A percentile compares a stretch with the other conserved stretches of the same genome.
Conservation (phyloP, 1,140 invertebrate genomes). For the Nasonia longicornis region DNA sequence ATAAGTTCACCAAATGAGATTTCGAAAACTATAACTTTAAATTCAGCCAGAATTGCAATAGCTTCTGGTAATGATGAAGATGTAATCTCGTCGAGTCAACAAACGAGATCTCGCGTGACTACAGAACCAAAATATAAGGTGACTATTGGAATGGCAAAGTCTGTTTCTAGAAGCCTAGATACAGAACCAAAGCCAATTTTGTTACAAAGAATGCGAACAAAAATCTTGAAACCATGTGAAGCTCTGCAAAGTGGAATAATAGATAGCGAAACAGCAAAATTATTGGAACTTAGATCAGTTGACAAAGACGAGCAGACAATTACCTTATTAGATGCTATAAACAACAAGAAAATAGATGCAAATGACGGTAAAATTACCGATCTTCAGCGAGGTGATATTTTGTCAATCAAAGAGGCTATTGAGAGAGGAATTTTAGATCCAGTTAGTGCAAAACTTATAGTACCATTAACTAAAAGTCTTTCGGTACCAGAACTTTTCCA, state of each 20-base stretch:
- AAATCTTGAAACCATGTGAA: constrained; percentile 78
- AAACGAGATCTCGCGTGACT: constrained; percentile 72
- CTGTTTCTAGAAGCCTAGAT: constrained; percentile 68
- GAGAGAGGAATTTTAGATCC: constrained; percentile 86
- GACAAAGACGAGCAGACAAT: not conserved
- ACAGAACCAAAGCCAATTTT: constrained; percentile 77
- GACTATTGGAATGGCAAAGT: constrained; percentile 72
- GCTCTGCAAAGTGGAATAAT: constrained; percentile 81
- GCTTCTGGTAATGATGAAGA: constrained; percentile 45
- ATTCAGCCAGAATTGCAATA: too few species aligned
- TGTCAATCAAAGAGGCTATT: constrained; percentile 88
- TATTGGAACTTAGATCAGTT: constrained; percentile 73
- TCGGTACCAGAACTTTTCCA: constrained; percentile 84
- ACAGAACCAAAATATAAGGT: constrained; percentile 79
- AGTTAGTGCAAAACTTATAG: constrained; percentile 80
- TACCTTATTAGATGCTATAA: constrained; percentile 81
- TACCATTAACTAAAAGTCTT: constrained; percentile 85
- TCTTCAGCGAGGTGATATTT: constrained; percentile 80
- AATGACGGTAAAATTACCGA: constrained; percentile 84
- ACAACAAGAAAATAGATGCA: constrained; percentile 80
- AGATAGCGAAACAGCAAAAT: constrained; percentile 78
- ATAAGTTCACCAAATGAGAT: not conserved
- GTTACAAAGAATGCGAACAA: constrained; percentile 83
- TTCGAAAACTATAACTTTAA: too few species aligned
- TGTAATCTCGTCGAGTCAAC: constrained; percentile 69